Evolutionary conservation across 92 coral and sea anemone species (phyloP), one percentile per base, ranked within the genome.

Genomic region (Phenganax marumi): DNA sequence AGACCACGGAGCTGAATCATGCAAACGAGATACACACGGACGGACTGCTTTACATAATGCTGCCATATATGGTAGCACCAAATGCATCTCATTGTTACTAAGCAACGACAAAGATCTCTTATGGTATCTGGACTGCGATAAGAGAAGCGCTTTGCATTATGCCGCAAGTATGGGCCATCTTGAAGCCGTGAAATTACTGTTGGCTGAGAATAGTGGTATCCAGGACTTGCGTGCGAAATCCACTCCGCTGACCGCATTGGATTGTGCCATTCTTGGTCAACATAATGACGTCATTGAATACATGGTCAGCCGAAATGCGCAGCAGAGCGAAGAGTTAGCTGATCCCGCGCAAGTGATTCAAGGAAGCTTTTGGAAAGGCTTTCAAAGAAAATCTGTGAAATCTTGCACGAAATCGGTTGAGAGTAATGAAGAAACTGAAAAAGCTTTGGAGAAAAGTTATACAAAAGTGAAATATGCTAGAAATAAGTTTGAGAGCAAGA

Each of bases 141-240:
- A 97, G 0, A 88, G 87, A 82, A 90, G 91, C 6, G 92, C 98
- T 17, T 89, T 95, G 11, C 98, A 95, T 88, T 91, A 97, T 90
- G 87, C 92, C 7, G 91, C 97, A 61, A 83, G 91, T n/a, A 81
- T 89, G 24, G 98, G 98, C 25, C 97, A 95, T 79, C 84, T 95
- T 50, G 95, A 92, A 52, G 97, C 97, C 16, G 98, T 95, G 43
- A 90, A 90, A 80, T 90, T 92, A 51, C 84, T 95, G 52, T 75
- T 92, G 24, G 16, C 58, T 24, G 39, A 53, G 25, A 47, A 86
- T 76, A 85, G 84, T 73, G 93, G 93, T 18, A 89, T 89, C 75
- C 94, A 90, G 9, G 90, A 92, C 90, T 52, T 26, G 18, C 7
- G 14, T 52, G 46, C 48, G 46, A 83, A 75, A 73, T 47, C 23